Evolutionary conservation across 1,140 invertebrate species (phyloP).

Genomic region (Anoplophora glabripennis): DNA sequence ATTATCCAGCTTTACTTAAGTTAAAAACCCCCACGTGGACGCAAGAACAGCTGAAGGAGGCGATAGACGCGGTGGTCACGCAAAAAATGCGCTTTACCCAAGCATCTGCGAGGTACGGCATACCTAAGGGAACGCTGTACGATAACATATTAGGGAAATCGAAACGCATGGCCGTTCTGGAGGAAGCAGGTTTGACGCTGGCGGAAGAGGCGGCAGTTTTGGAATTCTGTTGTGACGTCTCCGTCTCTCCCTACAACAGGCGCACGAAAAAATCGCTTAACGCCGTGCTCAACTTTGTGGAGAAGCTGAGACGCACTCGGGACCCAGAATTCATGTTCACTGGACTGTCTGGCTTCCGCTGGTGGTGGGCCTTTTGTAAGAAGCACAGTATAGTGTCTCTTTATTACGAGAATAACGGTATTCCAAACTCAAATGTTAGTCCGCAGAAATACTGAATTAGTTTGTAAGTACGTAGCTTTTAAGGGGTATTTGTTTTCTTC

Average conservation of each 20-base stretch:
- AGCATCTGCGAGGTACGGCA: constrained; percentile 66
- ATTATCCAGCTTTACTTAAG: constrained; percentile 61
- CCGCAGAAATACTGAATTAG: too few species aligned
- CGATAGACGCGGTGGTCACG: constrained; percentile 70
- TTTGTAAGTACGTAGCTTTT: too few species aligned
- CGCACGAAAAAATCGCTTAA: constrained; percentile 66
- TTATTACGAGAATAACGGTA: constrained; percentile 54
- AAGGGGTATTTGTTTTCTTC: too few species aligned
- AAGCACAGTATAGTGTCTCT: constrained; percentile 71
- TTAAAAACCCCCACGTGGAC: constrained; percentile 75
- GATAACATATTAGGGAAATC: constrained; percentile 77
- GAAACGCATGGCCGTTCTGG: constrained; percentile 71
- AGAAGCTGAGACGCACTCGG: constrained; percentile 58
- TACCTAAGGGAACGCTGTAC: constrained; percentile 75
- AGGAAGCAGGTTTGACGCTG: constrained; percentile 62
- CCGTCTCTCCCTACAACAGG: constrained; percentile 68
- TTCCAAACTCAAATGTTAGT: not conserved
- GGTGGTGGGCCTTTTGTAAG: constrained; percentile 82
- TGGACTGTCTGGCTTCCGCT: constrained; percentile 67
- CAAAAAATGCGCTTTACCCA: constrained; percentile 76
- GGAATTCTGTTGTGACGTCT: constrained; percentile 73
- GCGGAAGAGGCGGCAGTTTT: constrained; percentile 65
- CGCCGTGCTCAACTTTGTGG: constrained; percentile 64
- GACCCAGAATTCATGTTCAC: constrained; percentile 66
- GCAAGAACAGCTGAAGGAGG: constrained; percentile 69